Conservation (phyloP, 1,140 invertebrate species). For the Eumeta japonica region DNA sequence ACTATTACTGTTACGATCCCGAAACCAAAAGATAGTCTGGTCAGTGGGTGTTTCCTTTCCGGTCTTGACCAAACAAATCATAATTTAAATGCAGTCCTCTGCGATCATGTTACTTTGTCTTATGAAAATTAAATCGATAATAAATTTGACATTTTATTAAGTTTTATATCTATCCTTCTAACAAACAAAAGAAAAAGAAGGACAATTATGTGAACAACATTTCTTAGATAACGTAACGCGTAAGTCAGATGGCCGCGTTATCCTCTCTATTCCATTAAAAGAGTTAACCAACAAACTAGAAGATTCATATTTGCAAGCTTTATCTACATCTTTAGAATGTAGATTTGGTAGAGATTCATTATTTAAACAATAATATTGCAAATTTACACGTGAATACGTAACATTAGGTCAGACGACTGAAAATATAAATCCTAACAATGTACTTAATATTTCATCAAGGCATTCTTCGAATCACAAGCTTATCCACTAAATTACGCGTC, state of each 20-base stretch:
- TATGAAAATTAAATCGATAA: no score
- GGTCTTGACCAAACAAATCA: no score
- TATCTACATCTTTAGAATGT: slow-evolving; percentile 8
- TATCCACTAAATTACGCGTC: slow-evolving; percentile 20
- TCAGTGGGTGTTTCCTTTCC: no score
- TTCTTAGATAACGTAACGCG: slow-evolving; percentile 6
- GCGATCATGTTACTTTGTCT: no score
- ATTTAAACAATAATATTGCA: slow-evolving; percentile 10
- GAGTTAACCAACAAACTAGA: background rate
- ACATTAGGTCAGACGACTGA: slow-evolving; percentile 14
- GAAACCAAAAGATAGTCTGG: no score
- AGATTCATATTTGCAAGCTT: slow-evolving; percentile 5
- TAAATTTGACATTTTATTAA: no score
- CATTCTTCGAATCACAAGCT: slow-evolving; percentile 5
- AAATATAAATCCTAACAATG: background rate
- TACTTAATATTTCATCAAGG: no score
- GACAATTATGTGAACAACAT: slow-evolving; percentile 7
- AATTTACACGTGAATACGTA: slow-evolving; percentile 17
- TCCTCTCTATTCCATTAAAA: slow-evolving; percentile 5
- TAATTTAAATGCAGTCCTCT: no score
- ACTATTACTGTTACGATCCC: no score
- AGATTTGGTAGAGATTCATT: slow-evolving; percentile 9
- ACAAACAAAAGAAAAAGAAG: no score
- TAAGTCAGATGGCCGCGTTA: slow-evolving; percentile 4
- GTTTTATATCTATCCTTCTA: no score